Base-by-base conservation (phyloP, 2,888 invertebrate genomes). In the Celastrina argiolus region DNA sequence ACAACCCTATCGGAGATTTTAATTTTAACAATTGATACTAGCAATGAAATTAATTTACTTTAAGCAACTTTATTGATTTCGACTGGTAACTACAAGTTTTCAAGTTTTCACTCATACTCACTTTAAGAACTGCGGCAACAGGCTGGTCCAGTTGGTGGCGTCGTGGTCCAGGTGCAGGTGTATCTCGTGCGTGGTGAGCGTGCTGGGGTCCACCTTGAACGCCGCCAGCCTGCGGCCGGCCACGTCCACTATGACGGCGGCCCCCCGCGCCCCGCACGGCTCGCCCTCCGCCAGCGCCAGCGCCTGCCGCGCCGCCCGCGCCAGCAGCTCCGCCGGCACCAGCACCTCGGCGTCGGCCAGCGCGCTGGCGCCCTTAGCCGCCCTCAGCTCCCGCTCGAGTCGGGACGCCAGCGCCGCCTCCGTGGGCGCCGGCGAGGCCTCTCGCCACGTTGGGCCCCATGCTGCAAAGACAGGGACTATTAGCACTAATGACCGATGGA, bases 61-160 rank as follows among this genome's bases (percentile, higher is more conserved):
- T n/a, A n/a, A n/a, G n/a, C n/a, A n/a, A n/a, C n/a, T n/a, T n/a
- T n/a, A n/a, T n/a, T n/a, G n/a, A n/a, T n/a, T n/a, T 31, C 8
- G 68, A 42, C n/a, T 42, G 6, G 16, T 42, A 42, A 12, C 42
- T 14, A 42, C 7, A n/a, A 41, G n/a, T 41, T n/a, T n/a, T n/a
- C n/a, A n/a, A n/a, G n/a, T n/a, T n/a, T n/a, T n/a, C n/a, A n/a
- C n/a, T n/a, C n/a, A n/a, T 73, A 94, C 96, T 95, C 88, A 97
- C 97, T 96, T 97, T 87, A 97, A 93, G 88, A 97, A 96, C 87
- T 97, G 97, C 85, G 97, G 96, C 87, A 97, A 92, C 81, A 96
- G 93, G 76, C 95, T 95, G 75, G 95, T 96, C 97, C 97, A 97
- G 81, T 96, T 95, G 76, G 96, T 94, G 69, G 94, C 94, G 80